phyloP scores from a whole-genome alignment of 2,888 invertebrate species.

The Pyrgus malvae region DNA sequence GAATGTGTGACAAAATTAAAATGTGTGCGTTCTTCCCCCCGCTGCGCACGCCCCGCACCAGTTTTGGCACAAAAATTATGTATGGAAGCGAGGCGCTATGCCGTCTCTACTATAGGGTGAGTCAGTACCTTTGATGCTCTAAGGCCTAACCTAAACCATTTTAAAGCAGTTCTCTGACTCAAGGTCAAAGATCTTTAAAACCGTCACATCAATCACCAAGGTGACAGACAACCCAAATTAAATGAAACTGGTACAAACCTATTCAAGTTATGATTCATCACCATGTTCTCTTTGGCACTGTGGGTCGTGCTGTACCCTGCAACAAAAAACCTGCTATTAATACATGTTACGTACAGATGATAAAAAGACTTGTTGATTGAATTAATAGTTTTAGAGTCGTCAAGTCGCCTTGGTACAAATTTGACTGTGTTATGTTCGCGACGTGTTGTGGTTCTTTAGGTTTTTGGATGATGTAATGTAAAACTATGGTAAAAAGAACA shows the following conservation, averaged over 20 bases:
- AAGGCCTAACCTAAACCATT: too few species aligned
- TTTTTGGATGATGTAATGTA: background rate
- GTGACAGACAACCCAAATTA: conserved; percentile 8
- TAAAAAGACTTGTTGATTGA: background rate
- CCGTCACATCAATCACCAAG: conserved; percentile 3
- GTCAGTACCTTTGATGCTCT: too few species aligned
- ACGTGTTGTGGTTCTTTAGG: background rate
- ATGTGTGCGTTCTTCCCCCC: too few species aligned
- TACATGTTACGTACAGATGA: background rate
- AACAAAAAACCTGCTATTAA: conserved; percentile 46
- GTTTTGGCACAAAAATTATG: too few species aligned
- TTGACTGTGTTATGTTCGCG: background rate
- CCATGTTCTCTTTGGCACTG: conserved; percentile 75
- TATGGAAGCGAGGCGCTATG: too few species aligned
- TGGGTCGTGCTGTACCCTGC: conserved; percentile 66
- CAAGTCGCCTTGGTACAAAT: background rate
- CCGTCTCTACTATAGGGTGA: too few species aligned
- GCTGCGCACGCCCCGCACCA: too few species aligned
- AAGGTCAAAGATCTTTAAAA: conserved; percentile 2
- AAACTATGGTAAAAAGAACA: background rate
- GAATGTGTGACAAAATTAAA: too few species aligned
- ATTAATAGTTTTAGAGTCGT: conserved; percentile 1
- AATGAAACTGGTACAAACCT: conserved; percentile 53
- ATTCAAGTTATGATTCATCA: conserved; percentile 75
- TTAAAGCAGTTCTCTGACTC: background rate